Evolutionary conservation across 2,888 invertebrate genomes (phyloP), one percentile per base, ranked within the genome.

Genomic region (Altica lythri): DNA sequence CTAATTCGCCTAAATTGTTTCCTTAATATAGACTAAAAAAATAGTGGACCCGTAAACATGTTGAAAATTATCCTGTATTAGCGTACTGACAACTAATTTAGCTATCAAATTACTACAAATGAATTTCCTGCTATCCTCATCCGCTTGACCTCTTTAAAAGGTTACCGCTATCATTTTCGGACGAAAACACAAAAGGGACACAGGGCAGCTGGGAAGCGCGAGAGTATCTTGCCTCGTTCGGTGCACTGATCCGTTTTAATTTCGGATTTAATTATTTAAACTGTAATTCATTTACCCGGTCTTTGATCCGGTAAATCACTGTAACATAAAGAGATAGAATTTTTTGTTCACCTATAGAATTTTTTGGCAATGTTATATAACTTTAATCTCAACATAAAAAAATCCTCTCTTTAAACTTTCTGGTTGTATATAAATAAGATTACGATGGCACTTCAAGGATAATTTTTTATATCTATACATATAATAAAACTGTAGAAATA

Each of bases 211-310:
- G 40, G 22, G 4, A 6, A 40, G 25, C 25, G 22, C 12, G 40
- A 40, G 40, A 29, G 29, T 10, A 40, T 40, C 40, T 40, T 40
- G 40, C 22, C 40, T 40, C 13, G 6, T 40, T 22, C 17, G 9
- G 25, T 16, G 10, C 22, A 13, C 46, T 37, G 35, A 47, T 47
- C 37, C 37, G 46, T 47, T 47, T 17, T 6, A 16, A 10, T 47
- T 27, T 13, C 10, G 27, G 17, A 22, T 47, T 47, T 47, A 47
- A 47, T 47, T 47, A 47, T 47, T 37, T 47, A 47, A 25, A 47
- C 17, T 47, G 8, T 47, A 37, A 37, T 47, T 27, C 37, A 27
- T n/a, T 47, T 27, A 47, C n/a, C 25, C 10, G 16, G 4, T 27
- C 37, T 37, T 27, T 47, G 37, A 47, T 35, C 35, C 16, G 17